Conservation (phyloP, 2,797 vertebrate species). For the Bufotes viridis region DNA sequence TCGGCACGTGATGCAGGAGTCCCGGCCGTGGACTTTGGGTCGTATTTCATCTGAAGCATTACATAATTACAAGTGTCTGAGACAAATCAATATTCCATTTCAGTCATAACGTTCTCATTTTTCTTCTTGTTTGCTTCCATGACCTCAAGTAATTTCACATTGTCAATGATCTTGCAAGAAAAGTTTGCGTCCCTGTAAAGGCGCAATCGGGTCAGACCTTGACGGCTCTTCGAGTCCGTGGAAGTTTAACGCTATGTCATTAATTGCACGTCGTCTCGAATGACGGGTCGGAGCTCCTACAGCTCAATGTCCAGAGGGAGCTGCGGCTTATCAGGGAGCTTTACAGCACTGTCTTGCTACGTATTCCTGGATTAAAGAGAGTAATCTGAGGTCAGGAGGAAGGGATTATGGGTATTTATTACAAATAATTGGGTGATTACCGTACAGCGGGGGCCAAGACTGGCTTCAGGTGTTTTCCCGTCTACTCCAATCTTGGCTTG, state of each 20-base stretch:
- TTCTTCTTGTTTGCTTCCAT: not conserved
- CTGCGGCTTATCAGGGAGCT: not conserved
- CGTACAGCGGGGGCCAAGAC: not conserved
- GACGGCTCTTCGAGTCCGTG: not conserved
- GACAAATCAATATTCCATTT: constrained; percentile 45
- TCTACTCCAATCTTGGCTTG: too few relatives aligned
- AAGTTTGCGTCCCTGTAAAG: not conserved
- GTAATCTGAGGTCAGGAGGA: not conserved
- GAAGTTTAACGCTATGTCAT: not conserved
- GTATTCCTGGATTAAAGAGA: not conserved
- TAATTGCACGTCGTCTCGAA: not conserved
- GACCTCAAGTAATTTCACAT: not conserved
- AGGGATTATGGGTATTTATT: not conserved
- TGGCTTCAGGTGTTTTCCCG: too few relatives aligned
- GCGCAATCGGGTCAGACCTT: not conserved
- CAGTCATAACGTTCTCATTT: constrained; percentile 22
- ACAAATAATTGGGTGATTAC: not conserved
- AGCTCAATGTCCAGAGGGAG: not conserved
- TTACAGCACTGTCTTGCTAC: not conserved
- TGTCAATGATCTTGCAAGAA: constrained; percentile 15
- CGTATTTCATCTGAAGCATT: constrained; percentile 20
- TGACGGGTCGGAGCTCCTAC: not conserved
- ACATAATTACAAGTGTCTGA: constrained; percentile 18
- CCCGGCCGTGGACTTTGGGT: not conserved
- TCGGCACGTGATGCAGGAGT: not conserved